A percentile compares a stretch with the other conserved stretches of the same genome.
Evolutionary conservation across 92 coral and sea anemone species (phyloP).

Genomic region (Zoanthus solanderi): DNA sequence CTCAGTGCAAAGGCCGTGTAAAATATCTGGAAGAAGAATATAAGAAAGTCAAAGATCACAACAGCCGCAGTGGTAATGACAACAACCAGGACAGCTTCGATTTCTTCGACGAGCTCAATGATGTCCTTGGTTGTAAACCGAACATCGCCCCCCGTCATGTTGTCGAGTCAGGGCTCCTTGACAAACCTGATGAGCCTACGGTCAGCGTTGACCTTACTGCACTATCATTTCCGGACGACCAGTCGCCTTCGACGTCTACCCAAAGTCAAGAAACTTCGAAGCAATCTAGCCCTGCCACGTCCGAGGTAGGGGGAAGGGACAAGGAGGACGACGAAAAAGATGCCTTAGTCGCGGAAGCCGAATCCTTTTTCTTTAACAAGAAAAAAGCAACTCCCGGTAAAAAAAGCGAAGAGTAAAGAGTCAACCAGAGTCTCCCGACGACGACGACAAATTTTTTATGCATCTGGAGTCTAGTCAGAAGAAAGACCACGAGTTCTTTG

Average conservation of each 20-base stretch:
- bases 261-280: conserved; percentile 31
- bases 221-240: neutral
- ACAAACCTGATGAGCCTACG: conserved; percentile 28
- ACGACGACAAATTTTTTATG: conserved; percentile 27
- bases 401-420: conserved; percentile 36
- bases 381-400: conserved; percentile 39
- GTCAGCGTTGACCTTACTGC: conserved; percentile 20
- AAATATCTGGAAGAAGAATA: conserved; percentile 66
- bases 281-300: conserved; percentile 34
- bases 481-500: conserved; percentile 60
- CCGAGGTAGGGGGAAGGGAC: conserved; percentile 38
- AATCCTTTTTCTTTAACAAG: conserved; percentile 38
- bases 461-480: conserved; percentile 49
- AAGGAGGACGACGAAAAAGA: conserved; percentile 20
- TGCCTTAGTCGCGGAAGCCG: conserved; percentile 32
- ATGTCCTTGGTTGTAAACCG: conserved; percentile 43
- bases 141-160: conserved; percentile 31
- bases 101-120: conserved; percentile 61
- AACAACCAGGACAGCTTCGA: conserved; percentile 61
- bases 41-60: conserved; percentile 62
- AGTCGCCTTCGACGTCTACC: conserved; percentile 22
- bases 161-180: conserved; percentile 39
- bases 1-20: conserved; percentile 63
- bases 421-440: conserved; percentile 12
- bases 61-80: conserved; percentile 54